Evolutionary conservation across 2,888 invertebrate genomes (phyloP).

Genomic region (Pomacea canaliculata): DNA sequence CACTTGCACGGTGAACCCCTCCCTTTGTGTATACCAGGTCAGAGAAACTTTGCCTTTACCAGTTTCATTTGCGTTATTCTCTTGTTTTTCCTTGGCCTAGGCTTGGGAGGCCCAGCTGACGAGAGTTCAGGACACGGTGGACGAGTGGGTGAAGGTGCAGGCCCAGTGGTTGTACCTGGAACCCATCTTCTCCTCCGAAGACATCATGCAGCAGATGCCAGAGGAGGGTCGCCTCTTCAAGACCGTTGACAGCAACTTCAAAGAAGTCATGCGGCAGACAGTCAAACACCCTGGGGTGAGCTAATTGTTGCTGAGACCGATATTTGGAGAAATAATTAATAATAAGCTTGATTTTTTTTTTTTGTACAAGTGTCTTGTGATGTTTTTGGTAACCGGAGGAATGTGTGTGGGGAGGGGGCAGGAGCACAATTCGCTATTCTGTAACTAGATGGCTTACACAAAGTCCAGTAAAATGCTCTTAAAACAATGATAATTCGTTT

Average conservation of each 20-base stretch:
- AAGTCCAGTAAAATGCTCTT: too few species aligned
- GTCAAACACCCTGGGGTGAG: slow-evolving; percentile 65
- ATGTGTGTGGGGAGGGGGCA: too few species aligned
- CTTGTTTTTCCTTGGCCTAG: slow-evolving; percentile 34
- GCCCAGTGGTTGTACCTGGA: slow-evolving; percentile 70
- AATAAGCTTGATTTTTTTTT: neutral
- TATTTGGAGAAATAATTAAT: neutral
- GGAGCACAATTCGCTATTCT: too few species aligned
- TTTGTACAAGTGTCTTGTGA: too few species aligned
- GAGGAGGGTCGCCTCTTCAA: slow-evolving; percentile 70
- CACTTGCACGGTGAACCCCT: too few species aligned
- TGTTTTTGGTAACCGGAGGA: too few species aligned
- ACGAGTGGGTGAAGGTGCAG: slow-evolving; percentile 70
- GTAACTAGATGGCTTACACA: too few species aligned
- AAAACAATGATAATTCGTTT: too few species aligned
- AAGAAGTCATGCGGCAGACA: slow-evolving; percentile 69
- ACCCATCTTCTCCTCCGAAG: slow-evolving; percentile 70
- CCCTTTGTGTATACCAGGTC: too few species aligned
- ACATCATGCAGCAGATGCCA: slow-evolving; percentile 71
- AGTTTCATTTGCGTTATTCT: too few species aligned
- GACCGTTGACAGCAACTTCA: slow-evolving; percentile 70
- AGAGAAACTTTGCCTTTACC: too few species aligned
- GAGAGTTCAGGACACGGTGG: slow-evolving; percentile 69
- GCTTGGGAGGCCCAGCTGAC: slow-evolving; percentile 69
- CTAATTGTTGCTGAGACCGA: neutral